Evolutionary conservation across 2,113 vertebrate genomes (phyloP), one percentile per base, ranked within the genome.

Genomic region (Pavo muticus): DNA sequence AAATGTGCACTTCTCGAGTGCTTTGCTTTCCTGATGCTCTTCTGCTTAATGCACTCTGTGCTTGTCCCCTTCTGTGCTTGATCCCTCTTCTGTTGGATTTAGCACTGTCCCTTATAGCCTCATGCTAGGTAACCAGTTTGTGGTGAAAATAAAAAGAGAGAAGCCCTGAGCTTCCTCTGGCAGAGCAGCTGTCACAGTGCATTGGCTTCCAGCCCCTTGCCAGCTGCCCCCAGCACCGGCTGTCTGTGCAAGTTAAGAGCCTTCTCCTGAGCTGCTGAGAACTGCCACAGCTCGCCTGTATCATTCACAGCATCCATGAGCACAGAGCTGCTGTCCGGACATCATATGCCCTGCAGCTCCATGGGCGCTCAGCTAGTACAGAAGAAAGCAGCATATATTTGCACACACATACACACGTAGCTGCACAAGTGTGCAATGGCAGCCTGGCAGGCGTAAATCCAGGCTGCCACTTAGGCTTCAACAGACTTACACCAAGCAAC

Each of bases 271-370:
- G 95, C 37, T 93, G 92, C 94, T 94, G 93, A 96, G 93, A 84
- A 86, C 67, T 91, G 94, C 94, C 88, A 82, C 81, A 80, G 90
- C 87, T 50, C 65, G 91, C 95, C 95, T 91, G 82, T 95, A 97
- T 97, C 95, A 95, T 78, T 93, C 95, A 95, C 94, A 95, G 94
- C 95, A 91, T 92, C 89, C 59, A 44, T 15, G 76, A 94, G 79
- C 82, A 39, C 3, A 20, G 87, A 60, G 52, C 93, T 96, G 95
- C 85, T 56, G 68, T 63, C 86, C 6, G 4, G 93, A 68, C 77
- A 74, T 2, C 2, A 1, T 14, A 9, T 48, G 40, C 87, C 95
- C 93, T 82, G 79, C 84, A 87, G 96, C 84, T 87, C 40, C 64
- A 18, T 8, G 52, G 78, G 93, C 78, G 9, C 56, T 79, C 81